Evolutionary conservation across 2,797 vertebrate genomes (phyloP).

Genomic region (Coilia nasus): DNA sequence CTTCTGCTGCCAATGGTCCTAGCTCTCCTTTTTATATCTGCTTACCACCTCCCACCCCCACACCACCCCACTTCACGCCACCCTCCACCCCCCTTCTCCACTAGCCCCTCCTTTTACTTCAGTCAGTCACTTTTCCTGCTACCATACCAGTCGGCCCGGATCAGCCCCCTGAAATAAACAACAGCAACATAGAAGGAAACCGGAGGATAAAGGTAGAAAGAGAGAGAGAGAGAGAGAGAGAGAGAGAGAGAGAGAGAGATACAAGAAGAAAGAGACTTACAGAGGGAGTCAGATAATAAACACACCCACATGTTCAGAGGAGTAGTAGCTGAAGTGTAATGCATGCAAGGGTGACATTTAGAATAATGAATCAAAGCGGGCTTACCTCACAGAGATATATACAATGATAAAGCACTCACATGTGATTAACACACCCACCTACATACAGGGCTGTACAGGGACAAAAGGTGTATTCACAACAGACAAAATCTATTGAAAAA

Average conservation of each 20-base stretch:
- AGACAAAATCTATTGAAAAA: not conserved
- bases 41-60: slow-evolving; percentile 49
- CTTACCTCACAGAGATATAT: slow-evolving; percentile 16
- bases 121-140: slow-evolving; percentile 65
- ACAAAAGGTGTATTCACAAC: not conserved
- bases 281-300: slow-evolving; percentile 11
- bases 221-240: slow-evolving; percentile 32
- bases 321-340: not conserved
- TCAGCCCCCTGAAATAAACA: slow-evolving; percentile 74
- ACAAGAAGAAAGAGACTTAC: slow-evolving; percentile 3
- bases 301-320: slow-evolving; percentile 30
- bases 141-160: slow-evolving; percentile 59
- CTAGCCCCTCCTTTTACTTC: slow-evolving; percentile 47
- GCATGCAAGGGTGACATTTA: slow-evolving; percentile 1
- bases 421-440: slow-evolving; percentile 26
- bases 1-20: slow-evolving; percentile 59
- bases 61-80: slow-evolving; percentile 40
- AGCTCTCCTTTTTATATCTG: slow-evolving; percentile 68
- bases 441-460: not conserved
- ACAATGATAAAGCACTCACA: slow-evolving; percentile 10
- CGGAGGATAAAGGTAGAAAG: slow-evolving; percentile 32
- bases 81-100: slow-evolving; percentile 47
- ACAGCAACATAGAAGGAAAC: slow-evolving; percentile 36
- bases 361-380: not conserved
- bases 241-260: slow-evolving; percentile 31